These are phyloP conservation scores for Dexiosoma caninum DNA, from an alignment of 2,888 invertebrate genomes.

Conservation along the genomic window DNA sequence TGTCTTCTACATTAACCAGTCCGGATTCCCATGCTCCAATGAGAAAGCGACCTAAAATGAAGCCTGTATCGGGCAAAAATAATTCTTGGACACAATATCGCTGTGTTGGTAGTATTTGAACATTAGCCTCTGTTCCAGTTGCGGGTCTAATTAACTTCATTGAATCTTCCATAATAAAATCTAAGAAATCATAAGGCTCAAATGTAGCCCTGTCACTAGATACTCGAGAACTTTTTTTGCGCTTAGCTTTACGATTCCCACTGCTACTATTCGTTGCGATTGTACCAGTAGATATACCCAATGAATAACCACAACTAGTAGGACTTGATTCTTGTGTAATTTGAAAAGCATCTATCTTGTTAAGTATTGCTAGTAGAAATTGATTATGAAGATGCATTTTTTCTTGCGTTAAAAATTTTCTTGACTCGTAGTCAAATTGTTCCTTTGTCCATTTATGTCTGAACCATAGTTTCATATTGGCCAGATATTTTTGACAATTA, in stretches of 20 bases:
- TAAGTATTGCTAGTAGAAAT: slow-evolving; percentile 87
- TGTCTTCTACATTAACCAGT: slow-evolving; percentile 89
- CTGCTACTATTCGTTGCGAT: slow-evolving; percentile 57
- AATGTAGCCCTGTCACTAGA: slow-evolving; percentile 81
- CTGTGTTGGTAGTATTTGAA: slow-evolving; percentile 75
- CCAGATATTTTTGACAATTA: slow-evolving; percentile 84
- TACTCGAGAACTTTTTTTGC: slow-evolving; percentile 78
- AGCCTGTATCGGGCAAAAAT: slow-evolving; percentile 89
- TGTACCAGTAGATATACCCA: background rate
- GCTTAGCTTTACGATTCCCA: slow-evolving; percentile 75
- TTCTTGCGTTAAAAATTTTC: slow-evolving; percentile 84
- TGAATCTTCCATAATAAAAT: slow-evolving; percentile 80
- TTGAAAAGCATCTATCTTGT: slow-evolving; percentile 81
- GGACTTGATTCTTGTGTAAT: slow-evolving; percentile 66
- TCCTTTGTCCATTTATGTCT: slow-evolving; percentile 86
- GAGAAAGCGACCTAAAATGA: slow-evolving; percentile 89
- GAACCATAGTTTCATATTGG: slow-evolving; percentile 87
- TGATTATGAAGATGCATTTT: slow-evolving; percentile 91
- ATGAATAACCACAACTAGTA: background rate
- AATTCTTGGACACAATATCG: slow-evolving; percentile 85
- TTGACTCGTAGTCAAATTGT: slow-evolving; percentile 89
- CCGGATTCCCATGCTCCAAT: slow-evolving; percentile 94
- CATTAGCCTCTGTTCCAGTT: slow-evolving; percentile 69
- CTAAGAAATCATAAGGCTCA: slow-evolving; percentile 81
- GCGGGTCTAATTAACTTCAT: slow-evolving; percentile 72